A percentile compares a stretch with the other conserved stretches of the same genome.
Conservation (phyloP, 1,140 invertebrate species). For the Dendrolimus kikuchii region DNA sequence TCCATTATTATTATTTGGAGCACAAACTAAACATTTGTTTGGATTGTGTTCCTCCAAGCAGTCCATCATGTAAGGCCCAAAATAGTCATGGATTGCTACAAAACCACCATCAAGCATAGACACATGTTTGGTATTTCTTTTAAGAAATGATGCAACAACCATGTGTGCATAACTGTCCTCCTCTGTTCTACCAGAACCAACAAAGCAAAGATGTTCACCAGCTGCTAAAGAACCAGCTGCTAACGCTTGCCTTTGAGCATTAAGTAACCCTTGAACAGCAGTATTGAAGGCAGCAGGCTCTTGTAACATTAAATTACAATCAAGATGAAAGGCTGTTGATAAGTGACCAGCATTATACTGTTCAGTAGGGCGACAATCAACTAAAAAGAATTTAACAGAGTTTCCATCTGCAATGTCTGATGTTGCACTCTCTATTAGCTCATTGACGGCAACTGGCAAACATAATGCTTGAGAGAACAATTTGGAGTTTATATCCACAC, state of each 20-base stretch:
- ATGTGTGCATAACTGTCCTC: slow-evolving; percentile 98
- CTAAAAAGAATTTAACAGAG: slow-evolving; percentile 92
- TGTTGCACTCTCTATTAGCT: slow-evolving; percentile 87
- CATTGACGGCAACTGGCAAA: slow-evolving; percentile 92
- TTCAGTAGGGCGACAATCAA: slow-evolving; percentile 96
- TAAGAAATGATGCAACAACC: slow-evolving; percentile 97
- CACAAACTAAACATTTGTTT: slow-evolving; percentile 86
- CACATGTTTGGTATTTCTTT: slow-evolving; percentile 94
- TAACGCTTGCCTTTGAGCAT: slow-evolving; percentile 91
- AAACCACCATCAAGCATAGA: slow-evolving; percentile 95
- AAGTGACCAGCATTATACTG: slow-evolving; percentile 98
- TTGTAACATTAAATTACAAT: slow-evolving; percentile 97
- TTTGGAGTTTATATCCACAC: slow-evolving; percentile 60
- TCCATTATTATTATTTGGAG: slow-evolving; percentile 71
- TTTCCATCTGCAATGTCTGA: slow-evolving; percentile 74
- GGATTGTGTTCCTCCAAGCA: slow-evolving; percentile 88
- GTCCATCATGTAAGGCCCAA: slow-evolving; percentile 84
- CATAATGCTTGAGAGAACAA: slow-evolving; percentile 91
- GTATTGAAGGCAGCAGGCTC: slow-evolving; percentile 95
- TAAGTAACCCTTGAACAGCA: slow-evolving; percentile 93
- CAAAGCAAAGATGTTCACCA: slow-evolving; percentile 97
- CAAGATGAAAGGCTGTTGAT: slow-evolving; percentile 97
- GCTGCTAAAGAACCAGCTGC: slow-evolving; percentile 90
- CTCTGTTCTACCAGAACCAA: slow-evolving; percentile 95
- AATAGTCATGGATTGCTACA: slow-evolving; percentile 89